Conservation (phyloP, 1,140 invertebrate species). For the Neotoxoptera formosana region DNA sequence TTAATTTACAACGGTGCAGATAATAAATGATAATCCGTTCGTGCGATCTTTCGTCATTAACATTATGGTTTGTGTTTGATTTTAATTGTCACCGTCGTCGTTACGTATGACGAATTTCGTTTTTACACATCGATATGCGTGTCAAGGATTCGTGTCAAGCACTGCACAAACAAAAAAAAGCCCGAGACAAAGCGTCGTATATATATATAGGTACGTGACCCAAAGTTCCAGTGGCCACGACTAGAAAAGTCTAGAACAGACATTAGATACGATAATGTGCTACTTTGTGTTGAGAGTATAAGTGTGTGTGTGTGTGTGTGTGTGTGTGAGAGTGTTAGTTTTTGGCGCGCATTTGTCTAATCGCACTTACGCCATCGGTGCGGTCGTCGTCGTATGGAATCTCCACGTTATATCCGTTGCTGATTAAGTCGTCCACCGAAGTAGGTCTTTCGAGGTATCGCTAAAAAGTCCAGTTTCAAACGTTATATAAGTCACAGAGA, state of each 20-base stretch:
- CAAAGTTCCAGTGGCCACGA: constrained; percentile 13
- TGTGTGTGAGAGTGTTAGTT: neutral
- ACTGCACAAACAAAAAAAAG: neutral
- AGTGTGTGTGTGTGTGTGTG: neutral
- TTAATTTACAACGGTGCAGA: neutral
- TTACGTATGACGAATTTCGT: neutral
- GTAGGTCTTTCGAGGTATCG: constrained; percentile 56
- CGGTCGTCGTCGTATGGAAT: constrained; percentile 44
- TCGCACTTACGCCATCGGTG: constrained; percentile 58
- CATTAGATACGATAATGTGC: neutral
- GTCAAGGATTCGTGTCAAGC: constrained; percentile 2
- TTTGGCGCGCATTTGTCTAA: constrained; percentile 37
- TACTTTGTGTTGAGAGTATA: neutral
- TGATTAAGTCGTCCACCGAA: constrained; percentile 58
- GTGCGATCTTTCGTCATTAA: neutral
- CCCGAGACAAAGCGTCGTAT: neutral
- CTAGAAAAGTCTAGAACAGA: neutral
- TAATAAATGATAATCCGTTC: neutral
- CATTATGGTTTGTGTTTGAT: neutral
- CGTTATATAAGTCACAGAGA: neutral
- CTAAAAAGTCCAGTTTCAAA: constrained; percentile 57
- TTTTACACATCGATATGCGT: neutral
- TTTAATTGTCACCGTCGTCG: neutral
- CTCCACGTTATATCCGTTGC: constrained; percentile 59
- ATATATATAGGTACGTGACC: neutral